Evolutionary conservation across 2,888 invertebrate genomes (phyloP), one percentile per base, ranked within the genome.

Genomic region (Tromatobia lineatoria): DNA sequence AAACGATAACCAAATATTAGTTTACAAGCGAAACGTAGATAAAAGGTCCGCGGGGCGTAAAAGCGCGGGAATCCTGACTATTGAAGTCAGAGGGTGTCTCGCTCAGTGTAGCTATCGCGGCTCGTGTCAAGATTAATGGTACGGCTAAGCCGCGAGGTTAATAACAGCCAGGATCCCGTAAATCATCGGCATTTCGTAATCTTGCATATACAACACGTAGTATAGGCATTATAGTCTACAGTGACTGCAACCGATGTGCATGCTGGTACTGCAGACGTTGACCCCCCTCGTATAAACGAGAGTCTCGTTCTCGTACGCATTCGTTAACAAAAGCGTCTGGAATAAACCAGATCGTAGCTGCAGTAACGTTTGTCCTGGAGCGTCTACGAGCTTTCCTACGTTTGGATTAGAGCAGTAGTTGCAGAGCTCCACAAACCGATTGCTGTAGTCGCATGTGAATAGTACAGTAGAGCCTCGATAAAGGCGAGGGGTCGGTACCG

Each of bases 121-220:
- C n/a, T 50, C 34, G 64, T 18, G 64, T 61, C 50, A 50, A 73
- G 83, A 83, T 83, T 83, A 83, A 83, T 83, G 83, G 74, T 64
- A 45, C 67, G 67, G 75, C 69, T 79, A 83, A 83, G 67, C 42
- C 52, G 74, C 59, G 64, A 70, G 67, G 79, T 75, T 71, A 83
- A 83, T 83, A 83, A 78, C 74, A 29, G 66, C 71, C 73, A 70
- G 79, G 75, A 75, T 83, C 79, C 34, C 42, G 78, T 79, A 83
- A 83, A 83, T 83, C 78, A 83, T 69, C 57, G 78, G 79, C 70
- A 78, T 79, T 83, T 79, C 75, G 74, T 83, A 83, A 83, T 70
- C 52, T 11, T 18, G 11, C 70, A 18, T 34, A 52, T 18, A 25
- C 29, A n/a, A n/a, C 25, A 13, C 57, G 25, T 15, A 57, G 15